Evolutionary conservation across 2,888 invertebrate genomes (phyloP).

Genomic region (Sthenelais limicola): DNA sequence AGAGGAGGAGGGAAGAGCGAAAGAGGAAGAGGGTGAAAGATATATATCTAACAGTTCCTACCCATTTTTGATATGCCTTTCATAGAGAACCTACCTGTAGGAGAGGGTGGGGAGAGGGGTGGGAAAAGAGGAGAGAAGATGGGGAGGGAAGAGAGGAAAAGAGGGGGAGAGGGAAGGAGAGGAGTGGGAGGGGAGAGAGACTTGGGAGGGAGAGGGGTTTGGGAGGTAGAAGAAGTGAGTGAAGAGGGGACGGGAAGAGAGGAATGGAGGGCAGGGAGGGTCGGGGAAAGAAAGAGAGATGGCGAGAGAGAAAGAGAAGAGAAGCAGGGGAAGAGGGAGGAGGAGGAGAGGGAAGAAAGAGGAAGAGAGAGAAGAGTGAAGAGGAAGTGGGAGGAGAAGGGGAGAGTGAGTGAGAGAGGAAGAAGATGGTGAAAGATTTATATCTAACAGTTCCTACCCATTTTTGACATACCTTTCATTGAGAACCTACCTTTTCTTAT

Average conservation of each 20-base stretch:
- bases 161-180: not conserved
- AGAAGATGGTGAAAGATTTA: too few species aligned
- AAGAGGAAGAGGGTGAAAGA: too few species aligned
- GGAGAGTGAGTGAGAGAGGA: too few species aligned
- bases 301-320: not conserved
- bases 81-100: too few species aligned
- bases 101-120: too few species aligned
- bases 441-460: too few species aligned
- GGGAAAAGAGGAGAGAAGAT: too few species aligned
- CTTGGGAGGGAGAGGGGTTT: not conserved
- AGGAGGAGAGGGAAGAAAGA: not conserved
- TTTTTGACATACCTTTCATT: too few species aligned
- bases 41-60: too few species aligned
- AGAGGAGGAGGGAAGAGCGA: not conserved
- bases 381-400: too few species aligned
- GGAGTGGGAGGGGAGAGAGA: not conserved
- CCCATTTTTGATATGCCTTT: too few species aligned
- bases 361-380: not conserved
- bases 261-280: not conserved
- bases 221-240: not conserved
- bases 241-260: not conserved
- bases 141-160: not conserved
- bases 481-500: not conserved
- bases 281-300: not conserved
- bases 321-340: not conserved